Conservation (phyloP, 23 tunicate species). For the Halocynthia aurantium region DNA sequence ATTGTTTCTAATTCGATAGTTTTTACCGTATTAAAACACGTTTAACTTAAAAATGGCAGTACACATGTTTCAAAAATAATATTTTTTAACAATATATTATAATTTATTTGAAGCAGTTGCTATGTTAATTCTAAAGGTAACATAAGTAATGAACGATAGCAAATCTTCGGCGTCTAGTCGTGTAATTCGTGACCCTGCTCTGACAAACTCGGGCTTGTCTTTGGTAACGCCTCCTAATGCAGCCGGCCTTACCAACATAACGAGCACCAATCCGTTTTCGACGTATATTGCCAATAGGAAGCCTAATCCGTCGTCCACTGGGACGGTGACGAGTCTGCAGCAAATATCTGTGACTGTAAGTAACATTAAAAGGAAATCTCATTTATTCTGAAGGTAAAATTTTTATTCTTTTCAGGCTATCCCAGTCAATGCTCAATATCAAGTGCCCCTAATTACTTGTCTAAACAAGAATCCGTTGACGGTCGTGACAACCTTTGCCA, state of each 20-base stretch:
- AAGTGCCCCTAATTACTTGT: conserved; percentile 1
- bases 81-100: not conserved
- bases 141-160: conserved; percentile 22
- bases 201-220: conserved; percentile 11
- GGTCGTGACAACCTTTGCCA: conserved; percentile 3
- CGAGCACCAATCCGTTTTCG: conserved; percentile 3
- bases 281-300: not conserved
- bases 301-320: not conserved
- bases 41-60: not conserved
- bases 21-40: not conserved
- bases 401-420: conserved; percentile 3
- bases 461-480: not conserved
- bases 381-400: not conserved
- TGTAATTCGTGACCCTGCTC: not conserved
- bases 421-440: conserved; percentile 1
- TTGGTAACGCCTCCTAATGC: not conserved
- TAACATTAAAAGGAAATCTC: not conserved
- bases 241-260: not conserved
- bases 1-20: not conserved
- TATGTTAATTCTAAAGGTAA: conserved; percentile 4
- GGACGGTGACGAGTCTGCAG: not conserved
- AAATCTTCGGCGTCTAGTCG: conserved; percentile 19
- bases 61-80: not conserved
- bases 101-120: not conserved
- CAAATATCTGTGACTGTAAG: not conserved